Base-by-base conservation (phyloP, 1,140 invertebrate species). In the Drosophila rufa region DNA sequence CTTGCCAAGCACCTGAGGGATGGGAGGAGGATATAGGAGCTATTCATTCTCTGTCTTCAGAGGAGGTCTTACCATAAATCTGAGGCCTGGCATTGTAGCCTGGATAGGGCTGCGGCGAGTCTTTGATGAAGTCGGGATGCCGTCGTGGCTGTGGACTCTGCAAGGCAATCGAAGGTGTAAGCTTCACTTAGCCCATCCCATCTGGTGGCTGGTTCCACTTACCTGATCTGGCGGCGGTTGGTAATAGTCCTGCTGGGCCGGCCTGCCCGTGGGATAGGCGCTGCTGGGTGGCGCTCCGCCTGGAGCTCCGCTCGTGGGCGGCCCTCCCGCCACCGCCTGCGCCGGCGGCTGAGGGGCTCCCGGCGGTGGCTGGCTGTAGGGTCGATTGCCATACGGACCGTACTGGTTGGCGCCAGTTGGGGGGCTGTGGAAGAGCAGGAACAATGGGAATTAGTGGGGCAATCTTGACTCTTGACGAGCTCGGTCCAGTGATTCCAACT, bases 71-170 rank as follows among this genome's bases (percentile, higher is more conserved):
- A 94, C 94, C 93, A 92, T 94, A 95, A 74, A 95, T 93, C 75
- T 94, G 93, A 59, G 95, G 94, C 80, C 95, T 95, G 75, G 95
- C 94, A 91, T 94, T 95, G 58, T 93, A 93, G 25, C 83, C 86
- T 46, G 94, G 94, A 93, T 95, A 95, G n/a, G 93, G 91, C 75
- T 95, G 95, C 78, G 95, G 95, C 79, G 95, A 95, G 91, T 97
- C 96, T 94, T 96, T 97, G 80, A 96, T 95, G 94, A 97, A 97
- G 93, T 97, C 97, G 47, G 96, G 97, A 94, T 97, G 97, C 82
- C 97, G 94, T 57, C 96, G 94, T 27, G 96, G 96, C 86, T 96
- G 96, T 56, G 87, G 90, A 66, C 76, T 89, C 90, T 93, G 57
- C 33, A 42, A 56, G 64, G 17, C 15, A 60, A 42, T 58, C 45